Conservation (phyloP, 2,113 vertebrate genomes). For the Sinocyclocheilus rhinocerous region DNA sequence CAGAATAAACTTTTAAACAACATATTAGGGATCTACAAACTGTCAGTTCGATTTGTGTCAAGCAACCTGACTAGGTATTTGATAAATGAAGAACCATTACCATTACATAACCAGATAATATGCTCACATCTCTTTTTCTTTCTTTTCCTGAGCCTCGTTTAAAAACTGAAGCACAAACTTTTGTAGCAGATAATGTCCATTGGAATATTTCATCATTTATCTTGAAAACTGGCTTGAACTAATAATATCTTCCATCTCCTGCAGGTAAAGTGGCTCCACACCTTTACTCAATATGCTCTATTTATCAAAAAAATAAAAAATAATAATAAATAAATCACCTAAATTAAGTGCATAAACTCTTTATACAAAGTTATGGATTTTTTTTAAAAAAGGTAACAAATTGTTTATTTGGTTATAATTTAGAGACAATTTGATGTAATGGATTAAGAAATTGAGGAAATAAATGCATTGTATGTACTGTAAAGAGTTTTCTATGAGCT, state of each 20-base stretch:
- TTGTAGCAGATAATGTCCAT: not conserved
- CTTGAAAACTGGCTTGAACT: not conserved
- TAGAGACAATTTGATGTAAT: not conserved
- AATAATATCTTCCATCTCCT: not conserved
- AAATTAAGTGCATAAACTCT: not conserved
- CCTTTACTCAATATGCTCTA: not conserved
- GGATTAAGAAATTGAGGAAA: constrained; percentile 1
- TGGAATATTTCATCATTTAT: not conserved
- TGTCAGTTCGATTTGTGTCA: not conserved
- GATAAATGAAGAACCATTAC: not conserved
- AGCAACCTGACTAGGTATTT: not conserved
- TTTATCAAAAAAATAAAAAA: not conserved
- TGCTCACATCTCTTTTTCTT: not conserved
- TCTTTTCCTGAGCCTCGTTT: not conserved
- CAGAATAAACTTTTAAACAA: not conserved
- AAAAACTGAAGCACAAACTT: not conserved
- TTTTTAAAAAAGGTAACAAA: not conserved
- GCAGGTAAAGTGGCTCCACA: not conserved
- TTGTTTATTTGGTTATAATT: not conserved
- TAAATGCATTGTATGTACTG: not conserved
- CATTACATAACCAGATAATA: not conserved
- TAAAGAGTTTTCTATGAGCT: not conserved
- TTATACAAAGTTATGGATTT: not conserved
- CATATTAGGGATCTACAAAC: not conserved
- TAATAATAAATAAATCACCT: not conserved